Percentiles rank a stretch among this genome's conserved stretches.
phyloP scores from a whole-genome alignment of 2,888 invertebrate genomes.

The Pardosa pseudoannulata region DNA sequence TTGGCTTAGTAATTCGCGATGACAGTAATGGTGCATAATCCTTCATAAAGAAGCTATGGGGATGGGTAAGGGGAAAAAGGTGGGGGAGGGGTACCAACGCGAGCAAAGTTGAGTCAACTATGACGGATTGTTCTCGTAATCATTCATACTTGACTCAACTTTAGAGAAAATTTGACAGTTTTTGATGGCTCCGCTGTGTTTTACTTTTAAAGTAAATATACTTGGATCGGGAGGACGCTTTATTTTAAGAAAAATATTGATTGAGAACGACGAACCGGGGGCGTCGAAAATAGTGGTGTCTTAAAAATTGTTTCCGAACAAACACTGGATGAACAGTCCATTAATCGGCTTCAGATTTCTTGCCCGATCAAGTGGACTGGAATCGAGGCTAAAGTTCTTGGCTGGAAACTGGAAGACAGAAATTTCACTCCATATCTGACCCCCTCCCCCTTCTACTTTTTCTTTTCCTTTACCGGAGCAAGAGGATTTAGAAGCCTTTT shows the following conservation, averaged over 20 bases:
- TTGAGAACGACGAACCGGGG: neutral
- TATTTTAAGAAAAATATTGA: conserved; percentile 4
- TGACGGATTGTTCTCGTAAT: conserved; percentile 4
- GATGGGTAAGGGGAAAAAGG: neutral
- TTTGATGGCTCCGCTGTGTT: conserved; percentile 1
- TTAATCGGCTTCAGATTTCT: conserved; percentile 7
- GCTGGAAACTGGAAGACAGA: too few species aligned
- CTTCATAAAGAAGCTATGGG: neutral
- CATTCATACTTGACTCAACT: conserved; percentile 19
- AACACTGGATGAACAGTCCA: neutral
- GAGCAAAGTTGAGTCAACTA: conserved; percentile 8
- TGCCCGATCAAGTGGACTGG: neutral
- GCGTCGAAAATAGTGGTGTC: neutral
- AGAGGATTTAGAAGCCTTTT: too few species aligned
- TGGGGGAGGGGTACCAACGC: neutral
- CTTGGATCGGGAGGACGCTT: neutral
- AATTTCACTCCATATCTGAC: too few species aligned
- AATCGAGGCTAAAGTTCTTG: neutral
- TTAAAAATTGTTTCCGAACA: neutral
- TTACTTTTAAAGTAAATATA: conserved; percentile 16
- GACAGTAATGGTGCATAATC: conserved; percentile 9
- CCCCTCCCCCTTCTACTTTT: too few species aligned
- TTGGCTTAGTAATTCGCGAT: neutral
- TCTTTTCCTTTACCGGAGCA: too few species aligned
- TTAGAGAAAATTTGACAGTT: conserved; percentile 15